Base-by-base conservation (phyloP, 2,888 invertebrate genomes). In the Drosophila longiperda region DNA sequence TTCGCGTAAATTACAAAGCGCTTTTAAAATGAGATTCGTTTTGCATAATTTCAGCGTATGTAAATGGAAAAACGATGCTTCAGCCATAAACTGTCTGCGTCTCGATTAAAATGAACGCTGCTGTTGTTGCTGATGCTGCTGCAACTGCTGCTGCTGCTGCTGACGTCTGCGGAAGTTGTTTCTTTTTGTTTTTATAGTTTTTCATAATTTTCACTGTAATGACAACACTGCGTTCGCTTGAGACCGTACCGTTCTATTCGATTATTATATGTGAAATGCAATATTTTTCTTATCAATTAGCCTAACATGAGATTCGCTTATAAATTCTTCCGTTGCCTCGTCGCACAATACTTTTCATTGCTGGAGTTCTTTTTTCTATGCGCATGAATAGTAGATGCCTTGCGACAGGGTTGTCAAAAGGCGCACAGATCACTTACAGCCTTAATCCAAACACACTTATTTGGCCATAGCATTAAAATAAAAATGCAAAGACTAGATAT, bases 91-190 rank as follows among this genome's bases (percentile, higher is more conserved):
- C 42, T 23, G 32, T 20, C 54, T 54, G 54, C 26, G 36, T 49
- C 50, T 48, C 55, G 52, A 55, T 50, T 65, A 48, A 72, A 80
- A 53, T 48, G 69, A 62, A 59, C 61, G 68, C 66, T 68, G 65
- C 63, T 68, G 52, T 29, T 66, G 66, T 38, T 61, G 62, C 54
- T 78, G 75, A 38, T 26, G 34, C 73, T 58, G n/a, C 60, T 52
- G 59, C 55, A 64, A 58, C 38, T 36, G 29, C 49, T 55, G 50
- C 34, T 55, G 50, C 34, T 54, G 72, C 75, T 80, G 78, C 78
- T 87, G 84, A 84, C 89, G 89, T 89, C 85, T 78, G 75, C 89
- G 85, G 70, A 75, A 75, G 78, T 75, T 63, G 75, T 75, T 87
- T 87, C 66, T 54, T 80, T 80, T 85, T 80, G 50, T 69, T 80